phyloP scores from a whole-genome alignment of 2,113 vertebrate genomes.

The Etia nguti region DNA sequence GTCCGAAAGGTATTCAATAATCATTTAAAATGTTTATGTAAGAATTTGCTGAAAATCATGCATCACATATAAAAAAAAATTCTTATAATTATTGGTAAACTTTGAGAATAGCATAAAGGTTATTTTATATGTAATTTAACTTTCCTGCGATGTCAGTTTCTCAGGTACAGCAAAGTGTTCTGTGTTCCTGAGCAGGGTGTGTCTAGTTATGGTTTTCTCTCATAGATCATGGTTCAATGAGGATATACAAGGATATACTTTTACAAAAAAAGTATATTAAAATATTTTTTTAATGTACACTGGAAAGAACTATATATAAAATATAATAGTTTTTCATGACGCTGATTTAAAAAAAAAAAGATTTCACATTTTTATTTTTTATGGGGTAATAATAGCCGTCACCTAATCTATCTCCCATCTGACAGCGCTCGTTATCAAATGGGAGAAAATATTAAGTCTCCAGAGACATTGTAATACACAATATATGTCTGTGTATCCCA shows the following conservation, averaged over 20 bases:
- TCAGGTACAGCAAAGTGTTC: not conserved
- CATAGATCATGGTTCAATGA: not conserved
- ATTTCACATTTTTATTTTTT: not conserved
- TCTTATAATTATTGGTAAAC: accelerated
- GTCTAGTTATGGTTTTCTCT: not conserved
- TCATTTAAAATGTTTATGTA: accelerated
- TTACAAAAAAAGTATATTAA: accelerated
- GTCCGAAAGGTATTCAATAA: constrained; percentile 73
- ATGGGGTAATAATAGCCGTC: accelerated
- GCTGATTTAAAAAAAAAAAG: not conserved
- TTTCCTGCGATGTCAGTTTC: accelerated
- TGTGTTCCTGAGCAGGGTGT: not conserved
- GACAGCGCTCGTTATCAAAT: not conserved
- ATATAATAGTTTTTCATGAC: not conserved
- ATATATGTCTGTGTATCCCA: not conserved
- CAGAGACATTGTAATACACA: not conserved
- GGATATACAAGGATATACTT: not conserved
- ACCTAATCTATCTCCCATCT: accelerated
- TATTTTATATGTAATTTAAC: not conserved
- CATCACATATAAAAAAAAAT: not conserved
- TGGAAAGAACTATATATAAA: not conserved
- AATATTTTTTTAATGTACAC: accelerated
- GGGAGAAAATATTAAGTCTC: not conserved
- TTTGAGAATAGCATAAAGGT: not conserved
- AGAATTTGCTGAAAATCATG: accelerated